phyloP scores from a whole-genome alignment of 2,113 vertebrate species.

The Hemichromis elongatus region DNA sequence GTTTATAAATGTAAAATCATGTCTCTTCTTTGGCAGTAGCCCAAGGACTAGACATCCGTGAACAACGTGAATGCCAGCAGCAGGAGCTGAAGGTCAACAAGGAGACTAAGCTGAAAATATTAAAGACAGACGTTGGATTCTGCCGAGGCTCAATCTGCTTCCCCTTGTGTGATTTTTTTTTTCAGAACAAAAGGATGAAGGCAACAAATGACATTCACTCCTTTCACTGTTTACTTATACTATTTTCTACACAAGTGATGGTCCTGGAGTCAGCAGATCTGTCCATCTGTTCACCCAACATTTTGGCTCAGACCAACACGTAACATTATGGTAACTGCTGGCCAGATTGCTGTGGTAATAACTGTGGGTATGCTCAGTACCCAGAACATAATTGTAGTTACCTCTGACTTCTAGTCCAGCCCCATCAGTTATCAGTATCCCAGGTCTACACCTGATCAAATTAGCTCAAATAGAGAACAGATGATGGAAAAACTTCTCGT shows the following conservation, averaged over 20 bases:
- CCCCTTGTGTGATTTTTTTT: neutral
- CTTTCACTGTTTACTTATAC: neutral
- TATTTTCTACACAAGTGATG: neutral
- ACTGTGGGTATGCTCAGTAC: neutral
- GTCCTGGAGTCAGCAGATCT: neutral
- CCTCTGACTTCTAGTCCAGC: neutral
- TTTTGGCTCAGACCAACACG: neutral
- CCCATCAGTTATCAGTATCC: neutral
- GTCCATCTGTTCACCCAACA: neutral
- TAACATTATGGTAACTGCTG: neutral
- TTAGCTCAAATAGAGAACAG: neutral
- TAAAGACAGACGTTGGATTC: neutral
- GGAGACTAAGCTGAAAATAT: conserved; percentile 2
- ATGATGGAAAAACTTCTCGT: neutral
- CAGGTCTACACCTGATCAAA: neutral
- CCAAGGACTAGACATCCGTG: conserved; percentile 33
- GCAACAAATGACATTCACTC: neutral
- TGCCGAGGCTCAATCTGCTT: neutral
- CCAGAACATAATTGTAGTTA: neutral
- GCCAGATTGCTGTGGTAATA: neutral
- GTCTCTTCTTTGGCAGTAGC: conserved; percentile 37
- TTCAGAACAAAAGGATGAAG: neutral
- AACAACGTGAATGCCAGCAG: neutral
- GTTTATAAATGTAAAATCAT: conserved; percentile 72
- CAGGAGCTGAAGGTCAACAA: conserved; percentile 34